A percentile compares a stretch with the other conserved stretches of the same genome.
Conservation (phyloP, 35 echinoderm and acorn worm genomes). For the Apostichopus japonicus region DNA sequence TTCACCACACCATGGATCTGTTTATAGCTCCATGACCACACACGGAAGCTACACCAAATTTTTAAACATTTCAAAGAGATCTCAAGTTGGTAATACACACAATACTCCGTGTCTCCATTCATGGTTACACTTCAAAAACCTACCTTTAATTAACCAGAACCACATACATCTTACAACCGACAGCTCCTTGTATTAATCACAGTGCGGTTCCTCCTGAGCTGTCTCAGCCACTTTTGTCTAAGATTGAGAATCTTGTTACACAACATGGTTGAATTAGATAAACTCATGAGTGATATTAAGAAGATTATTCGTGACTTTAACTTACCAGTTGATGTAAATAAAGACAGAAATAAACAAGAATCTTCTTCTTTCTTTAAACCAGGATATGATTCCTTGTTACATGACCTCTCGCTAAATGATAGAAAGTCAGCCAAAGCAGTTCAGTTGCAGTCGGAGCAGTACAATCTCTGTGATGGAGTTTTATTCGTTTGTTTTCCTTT, state of each 20-base stretch:
- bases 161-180: too few relatives aligned
- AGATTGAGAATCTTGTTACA: conserved; percentile 37
- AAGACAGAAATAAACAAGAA: conserved; percentile 39
- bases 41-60: too few relatives aligned
- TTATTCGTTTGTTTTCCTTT: conserved; percentile 42
- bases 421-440: conserved; percentile 55
- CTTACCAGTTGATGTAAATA: conserved; percentile 56
- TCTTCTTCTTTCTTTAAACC: conserved; percentile 57
- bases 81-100: too few relatives aligned
- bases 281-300: conserved; percentile 39
- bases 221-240: conserved; percentile 43
- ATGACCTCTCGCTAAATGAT: conserved; percentile 55
- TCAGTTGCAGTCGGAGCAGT: conserved; percentile 47
- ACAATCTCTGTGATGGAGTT: conserved; percentile 64
- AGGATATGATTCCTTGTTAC: conserved; percentile 61
- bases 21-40: too few relatives aligned
- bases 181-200: background rate
- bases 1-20: too few relatives aligned
- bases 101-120: background rate
- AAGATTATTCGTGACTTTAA: conserved; percentile 66
- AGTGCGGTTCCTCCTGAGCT: conserved; percentile 25
- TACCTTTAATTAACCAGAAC: too few relatives aligned
- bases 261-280: conserved; percentile 51
- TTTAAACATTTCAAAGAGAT: too few relatives aligned
- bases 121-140: too few relatives aligned